Conservation (phyloP, 2,888 invertebrate species). For the Lumbricus terrestris region DNA sequence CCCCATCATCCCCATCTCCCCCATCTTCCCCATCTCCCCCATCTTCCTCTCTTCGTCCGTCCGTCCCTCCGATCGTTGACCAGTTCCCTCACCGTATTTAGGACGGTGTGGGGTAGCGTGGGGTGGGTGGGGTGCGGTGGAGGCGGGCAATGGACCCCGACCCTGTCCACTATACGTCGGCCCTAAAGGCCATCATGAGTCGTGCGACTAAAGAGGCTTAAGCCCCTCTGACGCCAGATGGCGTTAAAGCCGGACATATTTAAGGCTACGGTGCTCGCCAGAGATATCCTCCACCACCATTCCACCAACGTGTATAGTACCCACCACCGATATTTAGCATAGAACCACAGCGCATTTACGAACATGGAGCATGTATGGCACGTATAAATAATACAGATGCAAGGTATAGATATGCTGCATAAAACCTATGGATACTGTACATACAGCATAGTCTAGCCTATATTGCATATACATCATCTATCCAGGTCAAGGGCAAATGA, state of each 20-base stretch:
- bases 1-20: neutral
- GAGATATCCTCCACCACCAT: too few relatives aligned
- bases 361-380: neutral
- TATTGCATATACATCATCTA: too few relatives aligned
- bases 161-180: neutral
- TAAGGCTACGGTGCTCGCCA: neutral
- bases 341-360: neutral
- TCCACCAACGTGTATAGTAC: too few relatives aligned
- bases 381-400: neutral
- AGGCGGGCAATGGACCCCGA: neutral
- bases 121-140: neutral
- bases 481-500: neutral
- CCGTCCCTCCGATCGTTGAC: neutral
- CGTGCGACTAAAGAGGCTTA: conserved; percentile 8
- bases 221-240: neutral
- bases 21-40: neutral
- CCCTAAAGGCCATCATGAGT: conserved; percentile 7
- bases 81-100: neutral
- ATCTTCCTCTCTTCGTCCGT: neutral
- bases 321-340: neutral
- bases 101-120: neutral
- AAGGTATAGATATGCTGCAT: too few relatives aligned
- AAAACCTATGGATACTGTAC: too few relatives aligned
- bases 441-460: too few relatives aligned
- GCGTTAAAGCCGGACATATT: neutral